These are phyloP conservation scores for Chrysolina haemoptera DNA, from an alignment of 2,888 invertebrate genomes.

Conservation along the genomic window DNA sequence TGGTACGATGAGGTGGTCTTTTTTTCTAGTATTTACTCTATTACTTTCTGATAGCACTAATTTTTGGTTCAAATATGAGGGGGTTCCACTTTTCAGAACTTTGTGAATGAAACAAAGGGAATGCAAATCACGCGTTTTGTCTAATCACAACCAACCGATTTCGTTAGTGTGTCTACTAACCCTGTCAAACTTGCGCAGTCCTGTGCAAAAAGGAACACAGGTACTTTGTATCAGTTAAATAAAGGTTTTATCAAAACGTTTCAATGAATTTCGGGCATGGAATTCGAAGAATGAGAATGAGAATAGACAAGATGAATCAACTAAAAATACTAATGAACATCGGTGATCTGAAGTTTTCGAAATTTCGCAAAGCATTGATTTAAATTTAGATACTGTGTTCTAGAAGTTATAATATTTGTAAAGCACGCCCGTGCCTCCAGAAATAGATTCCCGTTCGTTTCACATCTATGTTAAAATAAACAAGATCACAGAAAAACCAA, in stretches of 20 bases:
- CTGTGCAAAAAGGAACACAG: no score
- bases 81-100: no score
- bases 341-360: slow-evolving; percentile 41
- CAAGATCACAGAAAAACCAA: slow-evolving; percentile 11
- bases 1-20: no score
- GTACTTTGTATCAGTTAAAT: no score
- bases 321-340: slow-evolving; percentile 47
- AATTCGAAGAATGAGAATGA: background rate
- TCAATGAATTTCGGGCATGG: background rate
- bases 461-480: slow-evolving; percentile 24
- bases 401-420: slow-evolving; percentile 36
- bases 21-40: no score
- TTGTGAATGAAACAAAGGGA: no score
- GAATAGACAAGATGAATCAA: slow-evolving; percentile 24
- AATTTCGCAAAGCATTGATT: slow-evolving; percentile 44
- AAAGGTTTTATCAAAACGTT: background rate
- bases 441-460: slow-evolving; percentile 26
- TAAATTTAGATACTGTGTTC: slow-evolving; percentile 40
- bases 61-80: no score
- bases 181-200: no score
- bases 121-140: no score
- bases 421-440: slow-evolving; percentile 12
- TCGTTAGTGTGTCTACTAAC: no score
- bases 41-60: no score
- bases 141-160: no score